Evolutionary conservation across 1,140 invertebrate species (phyloP).

Genomic region (Drosophila busckii): DNA sequence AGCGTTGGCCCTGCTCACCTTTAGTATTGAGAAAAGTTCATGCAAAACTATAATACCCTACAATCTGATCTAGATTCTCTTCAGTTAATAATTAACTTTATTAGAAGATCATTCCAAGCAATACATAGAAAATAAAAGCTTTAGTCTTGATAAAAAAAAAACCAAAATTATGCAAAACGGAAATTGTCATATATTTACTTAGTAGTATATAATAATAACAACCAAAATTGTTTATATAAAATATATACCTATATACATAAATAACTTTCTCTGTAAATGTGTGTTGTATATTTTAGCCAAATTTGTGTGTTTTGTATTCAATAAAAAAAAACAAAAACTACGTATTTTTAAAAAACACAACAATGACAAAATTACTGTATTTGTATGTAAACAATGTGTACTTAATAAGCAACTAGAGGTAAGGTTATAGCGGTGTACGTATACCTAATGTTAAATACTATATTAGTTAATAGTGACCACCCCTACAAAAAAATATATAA

Average conservation of each 20-base stretch:
- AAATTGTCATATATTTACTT: constrained; percentile 40
- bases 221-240: constrained; percentile 23
- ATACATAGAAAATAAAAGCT: constrained; percentile 54
- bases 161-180: constrained; percentile 27
- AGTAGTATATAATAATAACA: constrained; percentile 54
- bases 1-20: constrained; percentile 11
- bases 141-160: constrained; percentile 39
- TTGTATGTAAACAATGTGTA: constrained; percentile 43
- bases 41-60: constrained; percentile 56
- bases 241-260: constrained; percentile 41
- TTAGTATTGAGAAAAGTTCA: constrained; percentile 54
- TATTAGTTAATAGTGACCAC: constrained; percentile 5
- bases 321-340: constrained; percentile 40
- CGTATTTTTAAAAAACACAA: constrained; percentile 52
- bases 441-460: constrained; percentile 26
- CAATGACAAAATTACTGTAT: constrained; percentile 34
- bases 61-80: constrained; percentile 18
- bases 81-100: constrained; percentile 13
- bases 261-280: constrained; percentile 56
- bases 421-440: constrained; percentile 41
- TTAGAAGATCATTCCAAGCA: constrained; percentile 56
- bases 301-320: constrained; percentile 70
- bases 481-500: too few relatives aligned
- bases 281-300: constrained; percentile 72
- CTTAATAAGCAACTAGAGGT: constrained; percentile 42